These are phyloP conservation scores for Tinamus major DNA, from an alignment of 2,797 vertebrate genomes.

Conservation along the genomic window DNA sequence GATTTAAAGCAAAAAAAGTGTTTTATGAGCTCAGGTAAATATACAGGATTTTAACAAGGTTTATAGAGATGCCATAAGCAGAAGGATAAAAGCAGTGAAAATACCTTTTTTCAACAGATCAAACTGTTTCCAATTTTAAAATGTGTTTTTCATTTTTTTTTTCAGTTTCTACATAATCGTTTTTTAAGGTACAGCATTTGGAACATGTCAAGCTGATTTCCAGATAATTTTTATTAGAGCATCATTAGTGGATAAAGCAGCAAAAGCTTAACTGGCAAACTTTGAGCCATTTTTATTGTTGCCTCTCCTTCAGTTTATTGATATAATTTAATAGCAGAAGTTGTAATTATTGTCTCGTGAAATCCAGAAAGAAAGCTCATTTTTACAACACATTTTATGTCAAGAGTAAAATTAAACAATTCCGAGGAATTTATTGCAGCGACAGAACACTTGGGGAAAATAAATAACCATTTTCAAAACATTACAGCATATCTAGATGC, in stretches of 20 bases:
- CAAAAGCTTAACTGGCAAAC: neutral
- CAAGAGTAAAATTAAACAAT: neutral
- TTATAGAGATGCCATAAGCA: neutral
- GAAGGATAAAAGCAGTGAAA: neutral
- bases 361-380: neutral
- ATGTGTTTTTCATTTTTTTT: neutral
- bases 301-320: neutral
- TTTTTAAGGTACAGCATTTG: neutral
- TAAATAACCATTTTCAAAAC: slow-evolving; percentile 12
- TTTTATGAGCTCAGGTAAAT: slow-evolving; percentile 3
- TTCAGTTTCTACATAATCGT: neutral
- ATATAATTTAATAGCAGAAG: slow-evolving; percentile 2
- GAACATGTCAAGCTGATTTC: neutral
- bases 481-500: neutral
- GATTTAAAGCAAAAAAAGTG: slow-evolving; percentile 3
- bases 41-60: neutral
- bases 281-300: neutral
- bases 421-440: neutral
- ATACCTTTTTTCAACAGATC: neutral
- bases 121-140: neutral
- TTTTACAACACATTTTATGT: neutral
- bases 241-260: neutral
- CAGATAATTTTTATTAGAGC: neutral
- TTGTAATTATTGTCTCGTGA: neutral
- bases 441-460: neutral